Evolutionary conservation across 2,113 vertebrate genomes (phyloP).

Genomic region (Chelonoidis abingdonii): DNA sequence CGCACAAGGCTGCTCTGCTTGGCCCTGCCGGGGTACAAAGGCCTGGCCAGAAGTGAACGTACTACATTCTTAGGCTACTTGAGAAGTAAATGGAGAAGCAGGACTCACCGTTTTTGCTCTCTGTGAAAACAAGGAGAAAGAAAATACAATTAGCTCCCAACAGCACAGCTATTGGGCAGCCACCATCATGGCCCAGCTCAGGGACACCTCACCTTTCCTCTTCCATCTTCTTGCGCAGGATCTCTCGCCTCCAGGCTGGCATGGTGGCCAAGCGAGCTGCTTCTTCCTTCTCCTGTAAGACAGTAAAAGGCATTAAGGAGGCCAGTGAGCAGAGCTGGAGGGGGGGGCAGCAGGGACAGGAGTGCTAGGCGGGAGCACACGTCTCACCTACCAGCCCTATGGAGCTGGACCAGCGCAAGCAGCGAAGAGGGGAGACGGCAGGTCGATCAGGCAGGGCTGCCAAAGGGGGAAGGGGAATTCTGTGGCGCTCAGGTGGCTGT

Average conservation of each 20-base stretch:
- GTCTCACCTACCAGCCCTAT: background rate
- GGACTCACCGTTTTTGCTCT: slow-evolving; percentile 95
- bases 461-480: background rate
- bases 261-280: slow-evolving; percentile 88
- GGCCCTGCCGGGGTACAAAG: background rate
- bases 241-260: slow-evolving; percentile 97
- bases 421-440: too few relatives aligned
- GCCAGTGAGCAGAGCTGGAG: background rate
- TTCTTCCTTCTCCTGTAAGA: slow-evolving; percentile 90
- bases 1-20: background rate
- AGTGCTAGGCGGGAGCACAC: background rate
- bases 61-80: background rate
- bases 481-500: too few relatives aligned
- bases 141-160: background rate
- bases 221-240: slow-evolving; percentile 96
- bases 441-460: background rate
- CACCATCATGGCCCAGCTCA: background rate
- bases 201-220: slow-evolving; percentile 90
- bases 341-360: background rate
- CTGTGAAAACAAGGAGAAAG: slow-evolving; percentile 75
- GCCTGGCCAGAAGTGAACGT: too few relatives aligned
- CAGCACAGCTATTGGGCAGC: background rate
- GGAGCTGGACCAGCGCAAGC: too few relatives aligned
- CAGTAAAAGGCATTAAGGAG: slow-evolving; percentile 1
- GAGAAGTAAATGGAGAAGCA: background rate